Base-by-base conservation (phyloP, 2,888 invertebrate genomes). In the Orgyia antiqua region DNA sequence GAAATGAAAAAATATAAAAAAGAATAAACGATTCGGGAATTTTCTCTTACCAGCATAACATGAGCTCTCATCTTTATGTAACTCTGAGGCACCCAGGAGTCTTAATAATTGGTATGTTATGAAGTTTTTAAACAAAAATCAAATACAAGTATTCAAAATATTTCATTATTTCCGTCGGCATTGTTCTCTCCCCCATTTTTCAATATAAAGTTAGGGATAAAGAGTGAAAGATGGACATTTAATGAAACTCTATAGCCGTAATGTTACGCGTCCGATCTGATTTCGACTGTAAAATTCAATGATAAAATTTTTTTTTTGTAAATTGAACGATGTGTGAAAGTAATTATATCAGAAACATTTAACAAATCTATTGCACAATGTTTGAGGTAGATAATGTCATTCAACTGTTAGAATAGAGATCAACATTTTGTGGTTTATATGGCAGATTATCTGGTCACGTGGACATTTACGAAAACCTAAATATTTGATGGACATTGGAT, bases 71-170 rank as follows among this genome's bases (percentile, higher is more conserved):
- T 54, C 33, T 36, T 56, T 27, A 12, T 29, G 25, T 34, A 24
- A 42, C 25, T n/a, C n/a, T n/a, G n/a, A n/a, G n/a, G n/a, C n/a
- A n/a, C n/a, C n/a, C n/a, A n/a, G n/a, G n/a, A n/a, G n/a, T n/a
- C n/a, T n/a, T n/a, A n/a, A n/a, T n/a, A n/a, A n/a, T n/a, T 70
- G 68, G 75, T 44, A 10, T 41, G 49, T 42, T 57, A 51, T 52
- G 56, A 51, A 52, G 58, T 53, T 43, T 54, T 56, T 51, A 38
- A 57, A 57, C 58, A 57, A 59, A 59, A 76, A 75, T 78, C 73
- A 72, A 72, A 74, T 69, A 71, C 69, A 78, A 74, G 74, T 80
- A 80, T 80, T 70, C 71, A 61, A 72, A 77, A 73, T 80, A 80
- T 80, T 83, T 80, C 75, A 80, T 80, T 75, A 73, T 51, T 55